Evolutionary conservation across 2,888 invertebrate species (phyloP).

Genomic region (Carpatolechia fugitivella): DNA sequence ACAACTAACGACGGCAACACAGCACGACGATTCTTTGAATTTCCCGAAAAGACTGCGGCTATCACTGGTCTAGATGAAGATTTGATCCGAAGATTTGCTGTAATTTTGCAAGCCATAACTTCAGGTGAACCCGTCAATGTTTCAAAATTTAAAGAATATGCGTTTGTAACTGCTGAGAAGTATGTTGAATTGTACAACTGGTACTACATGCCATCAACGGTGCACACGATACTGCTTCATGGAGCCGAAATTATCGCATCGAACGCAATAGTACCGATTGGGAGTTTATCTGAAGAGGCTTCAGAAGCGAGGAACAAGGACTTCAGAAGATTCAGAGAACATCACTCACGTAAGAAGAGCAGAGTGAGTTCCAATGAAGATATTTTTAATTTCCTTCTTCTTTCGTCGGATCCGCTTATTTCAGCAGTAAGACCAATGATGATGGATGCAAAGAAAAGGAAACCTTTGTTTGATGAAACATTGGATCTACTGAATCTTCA

Average conservation of each 20-base stretch:
- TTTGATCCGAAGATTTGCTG: conserved; percentile 19
- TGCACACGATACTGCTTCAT: conserved; percentile 24
- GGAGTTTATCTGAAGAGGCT: conserved; percentile 21
- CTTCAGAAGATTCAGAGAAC: conserved; percentile 13
- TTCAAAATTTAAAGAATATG: conserved; percentile 20
- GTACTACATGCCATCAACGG: conserved; percentile 24
- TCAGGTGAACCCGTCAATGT: conserved; percentile 18
- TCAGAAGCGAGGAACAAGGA: conserved; percentile 22
- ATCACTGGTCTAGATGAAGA: conserved; percentile 23
- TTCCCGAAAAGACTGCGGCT: conserved; percentile 23
- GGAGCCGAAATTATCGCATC: conserved; percentile 19
- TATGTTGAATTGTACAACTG: conserved; percentile 23
- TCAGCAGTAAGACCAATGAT: neutral
- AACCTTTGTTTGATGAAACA: neutral
- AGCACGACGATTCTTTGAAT: conserved; percentile 17
- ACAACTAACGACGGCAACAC: conserved; percentile 18
- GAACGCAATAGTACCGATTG: conserved; percentile 21
- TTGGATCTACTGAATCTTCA: neutral
- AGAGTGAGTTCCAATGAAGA: conserved; percentile 14
- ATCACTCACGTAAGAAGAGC: conserved; percentile 13
- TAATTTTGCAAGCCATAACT: no score
- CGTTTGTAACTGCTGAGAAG: conserved; percentile 17
- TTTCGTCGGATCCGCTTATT: conserved; percentile 15
- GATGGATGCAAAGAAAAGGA: conserved; percentile 3
- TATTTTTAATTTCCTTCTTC: conserved; percentile 15